Evolutionary conservation across 2,888 invertebrate species (phyloP).

Genomic region (Augochlorella aurata): DNA sequence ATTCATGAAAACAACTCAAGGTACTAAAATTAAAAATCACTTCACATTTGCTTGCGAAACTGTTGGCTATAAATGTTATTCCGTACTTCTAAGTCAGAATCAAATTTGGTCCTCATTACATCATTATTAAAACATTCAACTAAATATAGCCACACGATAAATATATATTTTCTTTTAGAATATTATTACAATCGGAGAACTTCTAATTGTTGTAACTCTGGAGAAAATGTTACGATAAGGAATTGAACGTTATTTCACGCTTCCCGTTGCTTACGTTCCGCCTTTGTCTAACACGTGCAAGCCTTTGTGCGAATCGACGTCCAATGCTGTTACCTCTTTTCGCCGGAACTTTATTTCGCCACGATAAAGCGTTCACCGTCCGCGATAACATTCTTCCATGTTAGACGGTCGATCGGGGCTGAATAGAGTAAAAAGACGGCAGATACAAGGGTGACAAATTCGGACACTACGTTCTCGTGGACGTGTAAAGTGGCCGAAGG

Average conservation of each 20-base stretch:
- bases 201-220: too few species aligned
- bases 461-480: slow-evolving; percentile 38
- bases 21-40: too few species aligned
- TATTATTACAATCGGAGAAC: too few species aligned
- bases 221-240: too few species aligned
- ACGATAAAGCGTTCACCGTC: slow-evolving; percentile 19
- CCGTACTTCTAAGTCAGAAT: too few species aligned
- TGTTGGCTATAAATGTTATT: too few species aligned
- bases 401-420: slow-evolving; percentile 41
- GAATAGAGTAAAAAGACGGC: slow-evolving; percentile 45
- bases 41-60: too few species aligned
- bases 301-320: neutral
- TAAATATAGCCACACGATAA: too few species aligned
- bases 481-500: slow-evolving; percentile 14
- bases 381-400: slow-evolving; percentile 39
- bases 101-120: too few species aligned
- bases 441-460: slow-evolving; percentile 53
- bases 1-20: too few species aligned
- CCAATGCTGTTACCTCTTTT: slow-evolving; percentile 17
- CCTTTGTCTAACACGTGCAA: neutral
- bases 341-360: slow-evolving; percentile 25
- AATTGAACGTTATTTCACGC: neutral
- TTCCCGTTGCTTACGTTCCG: neutral
- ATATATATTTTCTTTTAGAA: too few species aligned
- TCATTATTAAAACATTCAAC: too few species aligned